Base-by-base conservation (phyloP, 2,888 invertebrate species). In the Eilema depressum region DNA sequence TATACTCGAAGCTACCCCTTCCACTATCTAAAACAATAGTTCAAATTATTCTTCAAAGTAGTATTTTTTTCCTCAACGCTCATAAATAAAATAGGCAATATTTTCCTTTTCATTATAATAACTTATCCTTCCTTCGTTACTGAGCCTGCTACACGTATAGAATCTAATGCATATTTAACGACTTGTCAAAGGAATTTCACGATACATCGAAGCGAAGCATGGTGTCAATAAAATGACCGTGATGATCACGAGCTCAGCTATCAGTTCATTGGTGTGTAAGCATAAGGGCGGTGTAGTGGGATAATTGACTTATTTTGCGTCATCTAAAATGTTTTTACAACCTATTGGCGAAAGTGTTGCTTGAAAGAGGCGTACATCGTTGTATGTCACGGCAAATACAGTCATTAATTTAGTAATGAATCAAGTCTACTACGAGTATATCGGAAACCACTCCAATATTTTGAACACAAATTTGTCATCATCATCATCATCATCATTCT, bases 141-240 rank as follows among this genome's bases (percentile, higher is more conserved):
- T 56, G 14, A 17, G 62, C 68, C 68, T 56, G 59, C 20, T 33
- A 33, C 30, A 63, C 53, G 30, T 33, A 37, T 20, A 66, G 62
- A 68, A 63, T 63, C n/a, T 64, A 64, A 67, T 64, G 69, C 69
- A 70, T 70, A 66, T 70, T 71, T 71, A 82, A 70, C 61, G 20
- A 73, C 56, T 63, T 70, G 78, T 82, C 83, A 82, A 82, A 77
- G 63, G 30, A 73, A 82, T 80, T 81, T 80, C 47, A 66, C 69
- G 72, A 67, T 11, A 25, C 69, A 63, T 1, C 61, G 62, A 30
- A 41, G 23, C 59, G 68, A 65, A 62, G 66, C 61, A 71, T 60
- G 64, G 20, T 67, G 73, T 80, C 75, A 79, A 73, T 80, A 71
- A 66, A 71, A 75, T 83, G 73, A 69, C 68, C 70, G 71, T 71